Conservation (phyloP, 2,888 invertebrate genomes). For the Diadromus collaris region DNA sequence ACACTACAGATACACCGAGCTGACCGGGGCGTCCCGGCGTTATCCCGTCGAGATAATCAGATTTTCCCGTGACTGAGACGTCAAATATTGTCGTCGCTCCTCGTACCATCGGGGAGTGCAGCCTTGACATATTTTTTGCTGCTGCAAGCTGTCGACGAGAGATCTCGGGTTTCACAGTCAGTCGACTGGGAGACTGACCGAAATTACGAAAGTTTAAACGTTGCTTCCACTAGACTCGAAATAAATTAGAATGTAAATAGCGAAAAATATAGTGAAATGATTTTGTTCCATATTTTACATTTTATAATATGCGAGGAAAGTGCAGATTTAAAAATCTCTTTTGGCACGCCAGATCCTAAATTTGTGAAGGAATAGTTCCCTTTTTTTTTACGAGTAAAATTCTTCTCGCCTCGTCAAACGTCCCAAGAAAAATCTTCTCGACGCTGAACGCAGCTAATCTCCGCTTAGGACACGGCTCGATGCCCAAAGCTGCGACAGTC, state of each 20-base stretch:
- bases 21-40: constrained; percentile 62
- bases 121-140: constrained; percentile 68
- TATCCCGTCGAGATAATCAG: constrained; percentile 77
- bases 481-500: constrained; percentile 42
- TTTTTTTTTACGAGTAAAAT: constrained; percentile 30
- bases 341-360: background rate
- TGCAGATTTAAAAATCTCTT: background rate
- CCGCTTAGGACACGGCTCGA: constrained; percentile 57
- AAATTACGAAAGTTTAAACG: constrained; percentile 10
- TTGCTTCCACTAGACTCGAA: background rate
- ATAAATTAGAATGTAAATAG: background rate
- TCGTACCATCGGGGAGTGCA: constrained; percentile 40
- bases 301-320: background rate
- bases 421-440: constrained; percentile 26
- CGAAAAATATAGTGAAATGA: background rate
- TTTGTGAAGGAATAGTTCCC: constrained; percentile 8
- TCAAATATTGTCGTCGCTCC: constrained; percentile 69
- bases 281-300: background rate
- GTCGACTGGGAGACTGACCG: background rate
- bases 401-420: constrained; percentile 46
- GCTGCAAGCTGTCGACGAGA: constrained; percentile 39
- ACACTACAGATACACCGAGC: constrained; percentile 38
- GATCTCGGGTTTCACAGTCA: constrained; percentile 21
- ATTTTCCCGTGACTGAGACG: constrained; percentile 77
- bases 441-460: constrained; percentile 49